A percentile compares a stretch with the other conserved stretches of the same genome.
phyloP scores from a whole-genome alignment of 2,113 vertebrate genomes.

The Scalopus aquaticus region DNA sequence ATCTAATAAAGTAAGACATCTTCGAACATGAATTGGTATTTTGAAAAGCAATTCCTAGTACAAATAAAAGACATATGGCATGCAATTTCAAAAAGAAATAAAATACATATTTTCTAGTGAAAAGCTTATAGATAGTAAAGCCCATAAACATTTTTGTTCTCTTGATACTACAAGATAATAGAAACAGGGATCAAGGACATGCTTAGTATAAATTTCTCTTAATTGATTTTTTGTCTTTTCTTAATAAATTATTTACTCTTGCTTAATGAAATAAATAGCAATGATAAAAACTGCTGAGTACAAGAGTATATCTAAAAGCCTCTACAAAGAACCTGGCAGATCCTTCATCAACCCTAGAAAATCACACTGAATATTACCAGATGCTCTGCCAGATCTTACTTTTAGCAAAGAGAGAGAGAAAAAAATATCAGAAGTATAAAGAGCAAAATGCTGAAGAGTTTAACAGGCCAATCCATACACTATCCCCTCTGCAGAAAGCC shows the following conservation, averaged over 20 bases:
- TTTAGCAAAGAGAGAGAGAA: neutral
- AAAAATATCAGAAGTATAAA: neutral
- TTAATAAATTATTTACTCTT: constrained; percentile 49
- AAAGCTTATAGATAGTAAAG: neutral
- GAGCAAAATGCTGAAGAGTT: neutral
- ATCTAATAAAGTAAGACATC: neutral
- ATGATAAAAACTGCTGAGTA: constrained; percentile 47
- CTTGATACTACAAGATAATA: neutral
- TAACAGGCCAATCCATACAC: neutral
- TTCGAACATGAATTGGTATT: constrained; percentile 11
- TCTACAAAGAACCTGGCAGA: constrained; percentile 2
- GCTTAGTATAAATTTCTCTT: constrained; percentile 33
- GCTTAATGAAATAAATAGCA: constrained; percentile 52
- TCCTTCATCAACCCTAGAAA: constrained; percentile 3
- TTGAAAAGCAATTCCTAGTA: constrained; percentile 33
- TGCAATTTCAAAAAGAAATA: constrained; percentile 35
- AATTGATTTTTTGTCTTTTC: constrained; percentile 29
- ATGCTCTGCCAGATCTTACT: neutral
- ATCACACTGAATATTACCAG: constrained; percentile 15
- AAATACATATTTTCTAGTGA: constrained; percentile 13
- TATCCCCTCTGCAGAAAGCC: neutral
- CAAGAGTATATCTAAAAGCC: constrained; percentile 25
- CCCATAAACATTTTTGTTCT: neutral
- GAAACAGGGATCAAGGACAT: neutral
- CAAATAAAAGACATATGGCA: neutral